Percentiles rank a stretch among this genome's conserved stretches.
Conservation (phyloP, 2,797 vertebrate genomes). For the Gouania willdenowi region DNA sequence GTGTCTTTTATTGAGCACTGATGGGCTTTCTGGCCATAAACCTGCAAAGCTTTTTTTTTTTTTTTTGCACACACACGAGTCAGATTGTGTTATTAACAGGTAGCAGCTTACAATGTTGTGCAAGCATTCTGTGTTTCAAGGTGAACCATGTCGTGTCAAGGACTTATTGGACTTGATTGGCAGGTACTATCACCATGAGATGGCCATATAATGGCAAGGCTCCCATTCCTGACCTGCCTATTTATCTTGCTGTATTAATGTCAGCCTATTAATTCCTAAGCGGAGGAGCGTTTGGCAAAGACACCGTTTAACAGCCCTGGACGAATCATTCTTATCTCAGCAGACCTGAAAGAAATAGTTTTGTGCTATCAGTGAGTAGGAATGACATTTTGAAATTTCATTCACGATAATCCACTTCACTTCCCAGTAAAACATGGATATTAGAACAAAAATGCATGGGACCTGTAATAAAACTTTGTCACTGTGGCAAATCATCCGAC, state of each 20-base stretch:
- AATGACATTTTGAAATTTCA: conserved; percentile 94
- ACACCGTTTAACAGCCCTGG: conserved; percentile 85
- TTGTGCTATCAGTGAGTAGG: conserved; percentile 91
- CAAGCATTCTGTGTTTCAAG: conserved; percentile 56
- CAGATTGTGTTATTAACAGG: conserved; percentile 35
- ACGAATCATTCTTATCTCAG: conserved; percentile 88
- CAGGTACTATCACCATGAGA: conserved; percentile 85
- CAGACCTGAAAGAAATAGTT: conserved; percentile 94
- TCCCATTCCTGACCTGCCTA: conserved; percentile 84
- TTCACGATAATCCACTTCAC: conserved; percentile 91
- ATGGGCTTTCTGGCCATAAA: conserved; percentile 24
- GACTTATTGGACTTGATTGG: conserved; percentile 84
- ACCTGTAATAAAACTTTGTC: conserved; percentile 85
- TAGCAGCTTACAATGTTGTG: conserved; percentile 16
- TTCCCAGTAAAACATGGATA: conserved; percentile 89
- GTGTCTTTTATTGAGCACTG: conserved; percentile 41
- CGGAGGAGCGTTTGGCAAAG: conserved; percentile 84
- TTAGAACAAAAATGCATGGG: conserved; percentile 83
- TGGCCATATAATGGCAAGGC: conserved; percentile 81
- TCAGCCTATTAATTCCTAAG: conserved; percentile 92
- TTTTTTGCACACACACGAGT: conserved; percentile 42
- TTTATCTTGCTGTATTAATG: conserved; percentile 97
- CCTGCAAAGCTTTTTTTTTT: conserved; percentile 39
- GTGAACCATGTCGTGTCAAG: conserved; percentile 66
- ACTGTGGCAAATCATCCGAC: conserved; percentile 72